These are phyloP conservation scores for Sarcophaga rosellei DNA, from an alignment of 2,888 invertebrate species.

Conservation along the genomic window DNA sequence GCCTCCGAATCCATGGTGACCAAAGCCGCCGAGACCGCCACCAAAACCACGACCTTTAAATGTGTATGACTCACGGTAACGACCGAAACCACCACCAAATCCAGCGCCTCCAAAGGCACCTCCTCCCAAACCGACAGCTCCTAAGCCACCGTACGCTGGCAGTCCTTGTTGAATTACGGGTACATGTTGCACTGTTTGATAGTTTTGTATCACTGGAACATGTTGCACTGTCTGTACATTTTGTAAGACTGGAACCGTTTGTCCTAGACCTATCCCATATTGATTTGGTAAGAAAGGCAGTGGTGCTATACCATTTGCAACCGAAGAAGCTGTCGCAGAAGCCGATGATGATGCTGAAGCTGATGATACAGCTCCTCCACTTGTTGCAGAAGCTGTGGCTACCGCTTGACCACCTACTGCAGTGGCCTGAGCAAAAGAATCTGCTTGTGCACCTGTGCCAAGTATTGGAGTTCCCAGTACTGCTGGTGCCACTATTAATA, in stretches of 20 bases:
- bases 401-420: conserved; percentile 28
- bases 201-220: conserved; percentile 72
- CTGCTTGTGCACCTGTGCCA: conserved; percentile 40
- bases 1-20: conserved; percentile 69
- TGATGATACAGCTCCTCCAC: conserved; percentile 3
- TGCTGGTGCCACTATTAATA: conserved; percentile 10
- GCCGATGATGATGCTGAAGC: conserved; percentile 18
- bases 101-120: conserved; percentile 70
- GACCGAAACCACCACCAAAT: conserved; percentile 74
- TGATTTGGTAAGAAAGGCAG: background rate
- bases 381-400: conserved; percentile 39
- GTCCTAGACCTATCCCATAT: conserved; percentile 48
- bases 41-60: conserved; percentile 75
- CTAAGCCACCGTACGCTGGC: background rate
- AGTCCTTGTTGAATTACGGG: conserved; percentile 70
- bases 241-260: conserved; percentile 72
- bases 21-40: conserved; percentile 70
- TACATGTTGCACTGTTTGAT: conserved; percentile 70
- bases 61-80: conserved; percentile 73
- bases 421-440: conserved; percentile 40
- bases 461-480: conserved; percentile 22
- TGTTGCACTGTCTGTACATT: conserved; percentile 72
- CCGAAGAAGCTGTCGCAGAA: background rate
- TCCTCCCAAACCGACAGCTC: conserved; percentile 58
- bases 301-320: background rate